Percentiles rank a stretch among this genome's conserved stretches.
Evolutionary conservation across 2,113 vertebrate species (phyloP).

Genomic region (Phalacrocorax carbo): DNA sequence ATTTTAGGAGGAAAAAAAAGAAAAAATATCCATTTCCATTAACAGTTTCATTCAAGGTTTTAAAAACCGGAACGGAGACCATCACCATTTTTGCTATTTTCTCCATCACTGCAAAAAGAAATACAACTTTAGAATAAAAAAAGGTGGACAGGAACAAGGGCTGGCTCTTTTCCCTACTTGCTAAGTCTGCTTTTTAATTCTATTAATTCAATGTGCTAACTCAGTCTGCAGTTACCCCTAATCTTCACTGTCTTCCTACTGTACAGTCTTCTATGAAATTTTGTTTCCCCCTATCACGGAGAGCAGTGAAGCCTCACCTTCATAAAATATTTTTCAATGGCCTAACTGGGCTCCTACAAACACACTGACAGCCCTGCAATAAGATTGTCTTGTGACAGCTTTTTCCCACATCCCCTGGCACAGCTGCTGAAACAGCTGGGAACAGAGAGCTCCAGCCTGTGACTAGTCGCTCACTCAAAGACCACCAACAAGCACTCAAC

Average conservation of each 20-base stretch:
- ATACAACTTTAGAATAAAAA: not conserved
- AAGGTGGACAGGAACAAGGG: not conserved
- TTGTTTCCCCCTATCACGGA: not conserved
- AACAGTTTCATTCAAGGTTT: not conserved
- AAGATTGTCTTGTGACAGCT: not conserved
- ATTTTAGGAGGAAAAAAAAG: not conserved
- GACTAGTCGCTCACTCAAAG: not conserved
- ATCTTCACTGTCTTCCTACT: not conserved
- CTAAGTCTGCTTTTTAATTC: not conserved
- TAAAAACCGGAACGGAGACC: not conserved
- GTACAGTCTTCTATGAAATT: no score
- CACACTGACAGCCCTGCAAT: not conserved
- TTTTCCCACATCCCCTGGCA: not conserved
- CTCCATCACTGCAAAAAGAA: not conserved
- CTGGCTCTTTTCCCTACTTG: not conserved
- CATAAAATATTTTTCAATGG: fast-evolving
- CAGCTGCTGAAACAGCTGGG: not conserved
- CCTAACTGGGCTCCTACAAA: not conserved
- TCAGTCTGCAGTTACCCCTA: not conserved
- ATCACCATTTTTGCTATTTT: not conserved
- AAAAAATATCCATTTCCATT: not conserved
- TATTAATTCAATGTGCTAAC: not conserved
- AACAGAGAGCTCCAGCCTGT: not conserved
- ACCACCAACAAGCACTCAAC: not conserved
- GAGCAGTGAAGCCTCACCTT: not conserved